Conservation (phyloP, 2,113 vertebrate genomes). For the Silurus meridionalis region DNA sequence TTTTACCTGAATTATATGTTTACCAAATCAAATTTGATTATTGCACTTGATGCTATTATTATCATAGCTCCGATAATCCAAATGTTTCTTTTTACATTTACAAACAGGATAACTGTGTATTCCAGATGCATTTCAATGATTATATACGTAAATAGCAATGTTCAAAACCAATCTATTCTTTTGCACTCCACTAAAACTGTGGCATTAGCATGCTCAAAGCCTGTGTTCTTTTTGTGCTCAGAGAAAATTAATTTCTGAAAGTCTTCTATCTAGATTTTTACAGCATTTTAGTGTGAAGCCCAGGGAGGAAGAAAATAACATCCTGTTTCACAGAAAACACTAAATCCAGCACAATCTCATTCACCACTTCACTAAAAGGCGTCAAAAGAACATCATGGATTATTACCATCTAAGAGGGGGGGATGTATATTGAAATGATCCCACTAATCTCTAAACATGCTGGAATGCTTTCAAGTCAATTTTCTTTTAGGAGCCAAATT, state of each 20-base stretch:
- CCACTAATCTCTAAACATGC: slow-evolving; percentile 68
- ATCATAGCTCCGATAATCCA: background rate
- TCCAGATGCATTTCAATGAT: background rate
- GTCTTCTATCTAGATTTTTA: slow-evolving; percentile 31
- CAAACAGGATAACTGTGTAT: background rate
- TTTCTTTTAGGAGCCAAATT: slow-evolving; percentile 62
- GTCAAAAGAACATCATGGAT: slow-evolving; percentile 71
- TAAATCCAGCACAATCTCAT: slow-evolving; percentile 63
- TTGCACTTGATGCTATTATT: background rate
- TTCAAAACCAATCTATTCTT: slow-evolving; percentile 3
- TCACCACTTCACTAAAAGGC: slow-evolving; percentile 65
- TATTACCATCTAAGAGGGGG: slow-evolving; percentile 67
- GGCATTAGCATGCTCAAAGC: slow-evolving; percentile 31
- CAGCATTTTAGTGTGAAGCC: slow-evolving; percentile 45
- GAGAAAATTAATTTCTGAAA: slow-evolving; percentile 42
- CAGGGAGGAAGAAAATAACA: slow-evolving; percentile 49
- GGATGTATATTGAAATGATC: slow-evolving; percentile 63
- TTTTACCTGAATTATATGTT: background rate
- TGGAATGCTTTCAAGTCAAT: slow-evolving; percentile 67
- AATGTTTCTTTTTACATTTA: background rate
- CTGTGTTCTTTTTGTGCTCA: slow-evolving; percentile 42
- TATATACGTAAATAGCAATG: background rate
- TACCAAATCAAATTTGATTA: background rate
- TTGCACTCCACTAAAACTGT: background rate
- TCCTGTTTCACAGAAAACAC: slow-evolving; percentile 51